Percentiles rank a stretch among this genome's conserved stretches.
These are phyloP conservation scores for Bos indicus DNA, from an alignment of 2,113 vertebrate species.

Conservation along the genomic window DNA sequence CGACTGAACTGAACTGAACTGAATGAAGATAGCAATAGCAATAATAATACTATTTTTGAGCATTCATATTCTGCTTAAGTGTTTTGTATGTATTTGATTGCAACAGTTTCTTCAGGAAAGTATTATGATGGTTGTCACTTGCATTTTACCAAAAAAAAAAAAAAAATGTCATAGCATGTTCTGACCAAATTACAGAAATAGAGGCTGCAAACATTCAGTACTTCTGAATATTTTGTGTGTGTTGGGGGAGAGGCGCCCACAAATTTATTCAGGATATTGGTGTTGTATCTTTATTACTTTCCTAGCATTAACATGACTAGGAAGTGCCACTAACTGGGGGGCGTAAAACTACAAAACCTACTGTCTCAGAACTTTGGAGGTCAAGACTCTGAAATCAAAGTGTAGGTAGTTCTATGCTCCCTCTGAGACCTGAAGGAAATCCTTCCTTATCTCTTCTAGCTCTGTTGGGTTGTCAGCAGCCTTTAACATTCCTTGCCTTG, in stretches of 20 bases:
- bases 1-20: too few species aligned
- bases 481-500: not conserved
- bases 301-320: too few species aligned
- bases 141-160: not conserved
- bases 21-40: not conserved
- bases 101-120: not conserved
- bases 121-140: not conserved
- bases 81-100: not conserved
- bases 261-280: not conserved
- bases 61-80: not conserved
- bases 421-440: not conserved
- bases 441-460: not conserved
- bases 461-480: not conserved
- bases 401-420: not conserved
- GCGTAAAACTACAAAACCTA: not conserved
- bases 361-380: not conserved
- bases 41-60: not conserved
- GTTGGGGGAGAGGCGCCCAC: too few species aligned
- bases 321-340: not conserved
- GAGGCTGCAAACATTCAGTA: not conserved
- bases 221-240: not conserved
- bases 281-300: not conserved
- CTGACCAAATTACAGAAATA: not conserved
- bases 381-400: not conserved
- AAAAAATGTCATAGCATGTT: not conserved